Evolutionary conservation across 2,113 vertebrate species (phyloP).

Genomic region (Elephantulus edwardii): DNA sequence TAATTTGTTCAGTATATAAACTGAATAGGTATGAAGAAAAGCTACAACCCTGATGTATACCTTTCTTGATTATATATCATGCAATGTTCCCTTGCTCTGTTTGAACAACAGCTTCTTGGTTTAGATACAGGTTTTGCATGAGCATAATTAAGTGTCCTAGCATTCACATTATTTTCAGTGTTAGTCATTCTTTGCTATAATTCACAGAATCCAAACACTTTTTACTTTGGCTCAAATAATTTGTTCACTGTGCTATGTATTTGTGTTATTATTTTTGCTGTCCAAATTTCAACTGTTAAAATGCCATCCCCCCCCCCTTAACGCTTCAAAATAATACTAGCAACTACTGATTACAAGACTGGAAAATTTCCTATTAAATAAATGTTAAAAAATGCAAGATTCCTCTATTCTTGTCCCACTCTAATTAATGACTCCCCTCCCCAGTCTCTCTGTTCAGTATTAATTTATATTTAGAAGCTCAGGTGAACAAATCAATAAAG

Average conservation of each 20-base stretch:
- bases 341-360: background rate
- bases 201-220: too few species aligned
- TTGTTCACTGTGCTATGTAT: conserved; percentile 20
- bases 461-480: conserved; percentile 33
- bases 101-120: too few species aligned
- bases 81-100: too few species aligned
- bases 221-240: background rate
- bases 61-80: too few species aligned
- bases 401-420: background rate
- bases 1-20: too few species aligned
- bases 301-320: conserved; percentile 28
- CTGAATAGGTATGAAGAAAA: too few species aligned
- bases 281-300: conserved; percentile 8
- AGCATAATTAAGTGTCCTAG: too few species aligned
- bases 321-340: conserved; percentile 1
- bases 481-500: conserved; percentile 42
- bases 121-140: too few species aligned
- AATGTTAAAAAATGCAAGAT: conserved; percentile 13
- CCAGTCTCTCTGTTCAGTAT: background rate
- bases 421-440: background rate
- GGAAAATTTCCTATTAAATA: background rate
- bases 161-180: too few species aligned
- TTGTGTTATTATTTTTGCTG: conserved; percentile 24
- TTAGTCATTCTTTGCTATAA: too few species aligned
- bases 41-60: too few species aligned